These are phyloP conservation scores for Allolobophora icterica DNA, from an alignment of 2,888 invertebrate species.

Conservation along the genomic window DNA sequence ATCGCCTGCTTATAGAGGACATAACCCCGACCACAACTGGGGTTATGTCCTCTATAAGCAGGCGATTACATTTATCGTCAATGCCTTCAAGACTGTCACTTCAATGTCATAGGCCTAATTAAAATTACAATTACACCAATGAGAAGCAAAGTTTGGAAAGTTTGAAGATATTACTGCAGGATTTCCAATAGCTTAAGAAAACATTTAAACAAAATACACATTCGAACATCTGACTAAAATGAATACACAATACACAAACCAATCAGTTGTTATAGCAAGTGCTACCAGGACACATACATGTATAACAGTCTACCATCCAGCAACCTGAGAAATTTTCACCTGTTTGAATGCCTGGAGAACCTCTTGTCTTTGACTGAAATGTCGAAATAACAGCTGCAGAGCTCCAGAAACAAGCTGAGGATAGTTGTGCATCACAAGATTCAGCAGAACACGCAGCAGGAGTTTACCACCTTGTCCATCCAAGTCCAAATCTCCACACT, in stretches of 20 bases:
- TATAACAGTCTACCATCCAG: neutral
- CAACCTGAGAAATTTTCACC: slow-evolving; percentile 66
- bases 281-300: neutral
- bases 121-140: neutral
- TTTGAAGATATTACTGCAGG: no score
- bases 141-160: neutral
- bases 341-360: slow-evolving; percentile 87
- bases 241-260: neutral
- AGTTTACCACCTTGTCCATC: slow-evolving; percentile 94
- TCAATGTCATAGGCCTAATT: neutral
- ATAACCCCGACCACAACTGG: no score
- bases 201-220: no score
- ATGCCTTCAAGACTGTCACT: no score
- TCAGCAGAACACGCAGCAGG: slow-evolving; percentile 88
- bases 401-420: slow-evolving; percentile 88
- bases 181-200: no score
- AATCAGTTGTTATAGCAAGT: neutral
- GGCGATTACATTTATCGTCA: no score
- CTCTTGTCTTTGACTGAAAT: slow-evolving; percentile 97
- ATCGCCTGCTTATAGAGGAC: no score
- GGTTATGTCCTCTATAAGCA: no score
- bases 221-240: no score
- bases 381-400: slow-evolving; percentile 88
- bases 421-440: slow-evolving; percentile 94
- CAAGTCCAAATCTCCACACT: slow-evolving; percentile 76